Percentiles rank a stretch among this genome's conserved stretches.
These are phyloP conservation scores for Dinothrombium tinctorium DNA, from an alignment of 1,140 invertebrate species.

Conservation along the genomic window DNA sequence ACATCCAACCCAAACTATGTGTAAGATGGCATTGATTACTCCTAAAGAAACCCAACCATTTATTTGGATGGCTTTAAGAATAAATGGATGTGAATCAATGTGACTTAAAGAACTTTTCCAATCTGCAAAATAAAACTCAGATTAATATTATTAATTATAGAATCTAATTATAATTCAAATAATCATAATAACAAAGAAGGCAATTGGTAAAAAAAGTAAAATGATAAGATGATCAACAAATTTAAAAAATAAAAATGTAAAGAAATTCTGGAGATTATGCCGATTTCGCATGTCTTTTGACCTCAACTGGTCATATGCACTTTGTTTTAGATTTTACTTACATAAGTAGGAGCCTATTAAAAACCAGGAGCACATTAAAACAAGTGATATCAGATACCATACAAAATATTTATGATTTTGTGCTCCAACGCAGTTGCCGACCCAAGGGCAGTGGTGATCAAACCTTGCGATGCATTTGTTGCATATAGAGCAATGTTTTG, in stretches of 20 bases:
- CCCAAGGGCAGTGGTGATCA: conserved; percentile 97
- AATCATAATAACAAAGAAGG: no score
- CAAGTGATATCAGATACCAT: conserved; percentile 20
- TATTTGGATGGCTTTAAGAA: conserved; percentile 22
- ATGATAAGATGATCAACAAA: no score
- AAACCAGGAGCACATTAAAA: conserved; percentile 68
- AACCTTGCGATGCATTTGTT: conserved; percentile 87
- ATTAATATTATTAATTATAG: background rate
- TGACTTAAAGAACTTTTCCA: background rate
- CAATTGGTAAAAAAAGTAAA: no score
- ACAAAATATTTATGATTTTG: conserved; percentile 99
- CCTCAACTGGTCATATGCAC: no score
- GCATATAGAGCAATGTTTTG: conserved; percentile 93
- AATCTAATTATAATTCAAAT: no score
- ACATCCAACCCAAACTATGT: conserved; percentile 67
- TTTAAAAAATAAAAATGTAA: no score
- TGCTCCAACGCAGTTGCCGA: conserved; percentile 98
- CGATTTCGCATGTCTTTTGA: no score
- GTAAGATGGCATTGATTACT: conserved; percentile 48
- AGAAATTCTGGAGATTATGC: no score
- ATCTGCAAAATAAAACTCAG: conserved; percentile 15
- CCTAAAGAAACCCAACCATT: conserved; percentile 66
- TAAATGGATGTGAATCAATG: background rate
- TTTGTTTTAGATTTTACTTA: no score
- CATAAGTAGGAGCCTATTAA: conserved; percentile 26